Evolutionary conservation across 37 sponge, comb jelly and placozoan genomes (phyloP).

Genomic region (Cliona cf. orientalis): DNA sequence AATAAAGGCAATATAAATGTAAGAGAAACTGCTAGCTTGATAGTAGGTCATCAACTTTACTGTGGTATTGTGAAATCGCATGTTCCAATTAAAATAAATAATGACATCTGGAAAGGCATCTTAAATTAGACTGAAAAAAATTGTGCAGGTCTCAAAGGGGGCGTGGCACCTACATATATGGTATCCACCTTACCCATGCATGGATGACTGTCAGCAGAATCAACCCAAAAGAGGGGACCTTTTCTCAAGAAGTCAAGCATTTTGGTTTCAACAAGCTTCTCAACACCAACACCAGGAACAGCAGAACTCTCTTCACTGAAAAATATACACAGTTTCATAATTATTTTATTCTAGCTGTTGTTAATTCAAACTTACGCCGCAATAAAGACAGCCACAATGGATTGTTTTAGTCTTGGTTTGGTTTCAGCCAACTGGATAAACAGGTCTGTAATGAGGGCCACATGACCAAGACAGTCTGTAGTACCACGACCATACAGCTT

Average conservation of each 20-base stretch:
- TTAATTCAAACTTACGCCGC: slow-evolving; percentile 71
- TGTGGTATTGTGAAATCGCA: too few relatives aligned
- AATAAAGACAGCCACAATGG: slow-evolving; percentile 77
- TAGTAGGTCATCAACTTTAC: too few relatives aligned
- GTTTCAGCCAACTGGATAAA: slow-evolving; percentile 79
- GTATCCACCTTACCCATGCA: too few relatives aligned
- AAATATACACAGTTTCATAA: not conserved
- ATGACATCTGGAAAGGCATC: too few relatives aligned
- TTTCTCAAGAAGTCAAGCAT: slow-evolving; percentile 63
- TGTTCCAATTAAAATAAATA: too few relatives aligned
- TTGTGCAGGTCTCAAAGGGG: too few relatives aligned
- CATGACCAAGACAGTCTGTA: slow-evolving; percentile 86
- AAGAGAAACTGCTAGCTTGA: too few relatives aligned
- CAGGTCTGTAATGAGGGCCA: slow-evolving; percentile 80
- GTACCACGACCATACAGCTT: slow-evolving; percentile 85
- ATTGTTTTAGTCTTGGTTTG: slow-evolving; percentile 59
- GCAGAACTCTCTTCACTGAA: slow-evolving; percentile 72
- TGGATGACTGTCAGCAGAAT: slow-evolving; percentile 72
- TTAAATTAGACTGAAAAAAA: too few relatives aligned
- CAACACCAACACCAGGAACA: slow-evolving; percentile 74
- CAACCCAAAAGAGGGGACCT: slow-evolving; percentile 82
- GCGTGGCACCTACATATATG: too few relatives aligned
- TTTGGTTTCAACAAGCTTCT: slow-evolving; percentile 66
- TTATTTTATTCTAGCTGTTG: not conserved
- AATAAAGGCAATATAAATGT: too few relatives aligned